phyloP scores from a whole-genome alignment of 2,888 invertebrate genomes.

The Ceraclea dissimilis region DNA sequence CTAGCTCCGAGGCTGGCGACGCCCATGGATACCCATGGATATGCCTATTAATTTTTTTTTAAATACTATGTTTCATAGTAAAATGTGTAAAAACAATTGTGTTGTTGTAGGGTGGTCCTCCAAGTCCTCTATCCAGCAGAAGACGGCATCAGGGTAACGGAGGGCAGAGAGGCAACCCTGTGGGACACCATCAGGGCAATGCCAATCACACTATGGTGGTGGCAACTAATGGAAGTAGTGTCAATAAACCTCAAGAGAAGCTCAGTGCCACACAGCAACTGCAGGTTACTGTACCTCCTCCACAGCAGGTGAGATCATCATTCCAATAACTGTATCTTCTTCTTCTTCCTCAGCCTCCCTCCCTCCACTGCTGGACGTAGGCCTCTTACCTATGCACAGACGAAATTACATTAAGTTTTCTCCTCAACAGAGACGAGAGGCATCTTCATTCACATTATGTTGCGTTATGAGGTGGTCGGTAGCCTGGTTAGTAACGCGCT shows the following conservation, averaged over 20 bases:
- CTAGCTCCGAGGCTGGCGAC: too few relatives aligned
- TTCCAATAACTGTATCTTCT: not conserved
- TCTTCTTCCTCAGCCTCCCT: not conserved
- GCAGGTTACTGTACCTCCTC: conserved; percentile 41
- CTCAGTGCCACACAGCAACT: conserved; percentile 46
- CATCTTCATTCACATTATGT: too few relatives aligned
- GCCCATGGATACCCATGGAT: too few relatives aligned
- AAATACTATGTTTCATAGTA: too few relatives aligned
- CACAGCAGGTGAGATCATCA: conserved; percentile 33
- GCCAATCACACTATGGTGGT: not conserved
- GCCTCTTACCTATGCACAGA: too few relatives aligned
- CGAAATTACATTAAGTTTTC: too few relatives aligned
- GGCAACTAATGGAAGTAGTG: conserved; percentile 37
- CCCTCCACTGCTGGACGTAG: too few relatives aligned
- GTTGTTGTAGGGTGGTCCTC: conserved; percentile 18
- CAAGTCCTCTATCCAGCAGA: conserved; percentile 33
- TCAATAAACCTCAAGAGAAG: conserved; percentile 31
- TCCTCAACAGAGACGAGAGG: too few relatives aligned
- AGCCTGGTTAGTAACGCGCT: too few relatives aligned
- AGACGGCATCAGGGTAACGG: conserved; percentile 39
- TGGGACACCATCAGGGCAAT: conserved; percentile 38
- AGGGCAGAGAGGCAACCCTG: not conserved
- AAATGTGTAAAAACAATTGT: too few relatives aligned
- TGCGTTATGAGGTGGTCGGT: too few relatives aligned
- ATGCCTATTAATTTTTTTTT: too few relatives aligned